Evolutionary conservation across 2,888 invertebrate species (phyloP), one percentile per base, ranked within the genome.

Genomic region (Crioceris asparagi): DNA sequence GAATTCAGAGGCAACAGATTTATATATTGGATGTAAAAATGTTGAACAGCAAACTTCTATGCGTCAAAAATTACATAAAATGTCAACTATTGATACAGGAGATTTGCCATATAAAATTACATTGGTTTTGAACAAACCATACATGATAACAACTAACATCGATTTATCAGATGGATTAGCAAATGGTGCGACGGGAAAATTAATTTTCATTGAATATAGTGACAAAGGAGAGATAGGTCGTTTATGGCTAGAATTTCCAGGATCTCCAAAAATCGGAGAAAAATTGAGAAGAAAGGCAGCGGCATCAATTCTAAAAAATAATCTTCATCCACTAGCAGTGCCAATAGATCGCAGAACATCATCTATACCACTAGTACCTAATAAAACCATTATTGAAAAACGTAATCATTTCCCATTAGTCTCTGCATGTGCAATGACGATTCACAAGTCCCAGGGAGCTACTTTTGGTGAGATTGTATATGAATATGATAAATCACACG

Each of bases 61-160:
- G n/a, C n/a, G n/a, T n/a, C n/a, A 23, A 23, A 23, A 23, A 23
- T 23, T 23, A n/a, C 23, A 23, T n/a, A 23, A 23, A 23, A 23
- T 23, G 23, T 23, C n/a, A n/a, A n/a, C n/a, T n/a, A n/a, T n/a
- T n/a, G n/a, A n/a, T n/a, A n/a, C n/a, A n/a, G n/a, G n/a, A n/a
- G n/a, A n/a, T n/a, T n/a, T n/a, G n/a, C n/a, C n/a, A n/a, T n/a
- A n/a, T n/a, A n/a, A n/a, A n/a, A n/a, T n/a, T n/a, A n/a, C n/a
- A n/a, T n/a, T n/a, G n/a, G n/a, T n/a, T n/a, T n/a, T n/a, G n/a
- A n/a, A n/a, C n/a, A n/a, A n/a, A n/a, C n/a, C n/a, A n/a, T n/a
- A n/a, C n/a, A n/a, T n/a, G n/a, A n/a, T n/a, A n/a, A n/a, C n/a
- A n/a, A n/a, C n/a, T n/a, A n/a, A n/a, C n/a, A n/a, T n/a, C n/a